Evolutionary conservation across 2,113 vertebrate species (phyloP), one percentile per base, ranked within the genome.

Genomic region (Pelusios castaneus): DNA sequence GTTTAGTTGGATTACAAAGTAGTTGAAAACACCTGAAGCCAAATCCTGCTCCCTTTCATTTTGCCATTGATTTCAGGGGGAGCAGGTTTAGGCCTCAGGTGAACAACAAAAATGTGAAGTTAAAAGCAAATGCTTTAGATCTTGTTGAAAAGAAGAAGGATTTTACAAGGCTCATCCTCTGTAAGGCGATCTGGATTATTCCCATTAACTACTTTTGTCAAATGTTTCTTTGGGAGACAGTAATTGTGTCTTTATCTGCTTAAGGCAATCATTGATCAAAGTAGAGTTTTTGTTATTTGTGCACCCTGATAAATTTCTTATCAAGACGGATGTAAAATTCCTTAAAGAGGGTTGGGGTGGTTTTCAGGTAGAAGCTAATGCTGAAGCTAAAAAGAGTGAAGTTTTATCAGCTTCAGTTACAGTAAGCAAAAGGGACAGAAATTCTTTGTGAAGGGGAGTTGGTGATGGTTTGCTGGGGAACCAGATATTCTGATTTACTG

Each of bases 231-330:
- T 84, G 52, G 55, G 84, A 89, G 70, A 29, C 47, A 47, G 41
- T 31, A 70, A 79, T 84, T 96, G 13, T 51, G 85, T 89, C 58
- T 85, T 81, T 92, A 45, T 34, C 47, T 80, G 55, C 89, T 60
- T 88, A 67, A 82, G 88, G 83, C 70, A 89, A n/a, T 31, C 0
- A 0, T 60, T 89, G 91, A 92, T 84, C 87, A 83, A 92, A 93
- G 90, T 47, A 17, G 60, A 73, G 84, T 34, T 84, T 95, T 96
- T 95, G 52, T 88, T 90, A 47, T 60, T 84, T 83, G 56, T 91
- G 27, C 90, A 38, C 19, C 56, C 58, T 77, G 34, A 49, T 86
- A 90, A 95, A 58, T 77, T 73, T n/a, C 55, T 89, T 84, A 79
- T 38, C 60, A n/a, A 89, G 86, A 87, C 38, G 80, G 43, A 56